These are phyloP conservation scores for Epicauta chinensis DNA, from an alignment of 1,140 invertebrate genomes.

Conservation along the genomic window DNA sequence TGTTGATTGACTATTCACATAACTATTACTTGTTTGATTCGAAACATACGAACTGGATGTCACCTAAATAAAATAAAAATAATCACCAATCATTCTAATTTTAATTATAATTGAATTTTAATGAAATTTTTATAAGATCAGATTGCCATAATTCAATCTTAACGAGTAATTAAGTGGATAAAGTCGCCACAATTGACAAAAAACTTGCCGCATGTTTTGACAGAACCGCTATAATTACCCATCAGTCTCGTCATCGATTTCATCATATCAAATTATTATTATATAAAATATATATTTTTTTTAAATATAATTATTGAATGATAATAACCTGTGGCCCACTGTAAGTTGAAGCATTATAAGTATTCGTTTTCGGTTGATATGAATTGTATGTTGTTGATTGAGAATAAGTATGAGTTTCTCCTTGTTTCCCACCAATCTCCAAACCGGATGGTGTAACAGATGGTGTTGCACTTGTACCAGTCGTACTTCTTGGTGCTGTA, in stretches of 20 bases:
- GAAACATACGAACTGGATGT: slow-evolving; percentile 35
- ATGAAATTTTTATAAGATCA: slow-evolving; percentile 11
- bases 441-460: slow-evolving; percentile 25
- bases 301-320: too few species aligned
- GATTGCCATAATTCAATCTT: slow-evolving; percentile 19
- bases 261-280: slow-evolving; percentile 16
- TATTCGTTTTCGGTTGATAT: slow-evolving; percentile 35
- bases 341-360: slow-evolving; percentile 35
- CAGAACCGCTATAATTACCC: background rate
- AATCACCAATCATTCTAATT: background rate
- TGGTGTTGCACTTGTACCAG: slow-evolving; percentile 17
- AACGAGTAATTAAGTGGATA: background rate
- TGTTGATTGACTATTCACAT: slow-evolving; percentile 32
- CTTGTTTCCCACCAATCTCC: slow-evolving; percentile 33
- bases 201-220: slow-evolving; percentile 14
- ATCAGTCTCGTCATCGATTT: slow-evolving; percentile 29
- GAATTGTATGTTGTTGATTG: slow-evolving; percentile 30
- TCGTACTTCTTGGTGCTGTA: slow-evolving; percentile 24
- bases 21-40: slow-evolving; percentile 32
- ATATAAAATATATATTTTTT: too few species aligned
- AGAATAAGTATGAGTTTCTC: slow-evolving; percentile 34
- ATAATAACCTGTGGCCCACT: slow-evolving; percentile 29
- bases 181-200: slow-evolving; percentile 10
- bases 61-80: slow-evolving; percentile 14
- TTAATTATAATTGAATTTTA: background rate